Percentiles rank a stretch among this genome's conserved stretches.
Evolutionary conservation across 1,140 invertebrate species (phyloP).

Genomic region (Drosophila ohnishii): DNA sequence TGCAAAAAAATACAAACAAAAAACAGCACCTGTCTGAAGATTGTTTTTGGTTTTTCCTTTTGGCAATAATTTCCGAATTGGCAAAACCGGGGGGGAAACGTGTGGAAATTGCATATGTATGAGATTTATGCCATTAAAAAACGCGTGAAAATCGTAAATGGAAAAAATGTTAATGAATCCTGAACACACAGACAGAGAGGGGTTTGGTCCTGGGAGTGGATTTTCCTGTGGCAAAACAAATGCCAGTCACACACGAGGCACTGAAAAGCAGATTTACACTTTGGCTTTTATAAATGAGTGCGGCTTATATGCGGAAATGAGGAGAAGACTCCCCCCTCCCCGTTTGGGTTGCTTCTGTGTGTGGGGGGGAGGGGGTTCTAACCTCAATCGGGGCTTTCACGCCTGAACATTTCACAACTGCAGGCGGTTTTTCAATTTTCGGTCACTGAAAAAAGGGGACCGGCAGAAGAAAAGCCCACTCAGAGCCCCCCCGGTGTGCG

Average conservation of each 20-base stretch:
- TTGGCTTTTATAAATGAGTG: conserved; percentile 72
- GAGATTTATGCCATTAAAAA: conserved; percentile 80
- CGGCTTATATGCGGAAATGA: conserved; percentile 28
- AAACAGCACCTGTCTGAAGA: conserved; percentile 59
- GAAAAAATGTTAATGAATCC: conserved; percentile 80
- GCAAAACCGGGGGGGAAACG: conserved; percentile 37
- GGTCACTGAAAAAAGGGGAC: conserved; percentile 63
- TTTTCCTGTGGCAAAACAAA: conserved; percentile 43
- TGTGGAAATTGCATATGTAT: conserved; percentile 77
- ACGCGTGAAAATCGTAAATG: conserved; percentile 73
- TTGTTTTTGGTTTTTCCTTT: conserved; percentile 37
- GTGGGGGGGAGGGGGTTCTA: conserved; percentile 4
- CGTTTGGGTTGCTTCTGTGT: not conserved
- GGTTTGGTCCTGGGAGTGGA: conserved; percentile 21
- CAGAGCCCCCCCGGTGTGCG: conserved; percentile 23
- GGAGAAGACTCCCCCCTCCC: not conserved
- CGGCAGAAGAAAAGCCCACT: not conserved
- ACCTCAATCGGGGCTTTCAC: conserved; percentile 79
- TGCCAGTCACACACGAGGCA: conserved; percentile 35
- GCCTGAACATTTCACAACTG: conserved; percentile 81
- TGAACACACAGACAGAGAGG: conserved; percentile 20
- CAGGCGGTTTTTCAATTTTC: conserved; percentile 80
- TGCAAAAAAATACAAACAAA: conserved; percentile 2
- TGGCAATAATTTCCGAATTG: conserved; percentile 77
- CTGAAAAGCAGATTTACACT: conserved; percentile 69